Percentiles rank a stretch among this genome's conserved stretches.
phyloP scores from a whole-genome alignment of 2,113 vertebrate genomes.

The Azemiops feae region DNA sequence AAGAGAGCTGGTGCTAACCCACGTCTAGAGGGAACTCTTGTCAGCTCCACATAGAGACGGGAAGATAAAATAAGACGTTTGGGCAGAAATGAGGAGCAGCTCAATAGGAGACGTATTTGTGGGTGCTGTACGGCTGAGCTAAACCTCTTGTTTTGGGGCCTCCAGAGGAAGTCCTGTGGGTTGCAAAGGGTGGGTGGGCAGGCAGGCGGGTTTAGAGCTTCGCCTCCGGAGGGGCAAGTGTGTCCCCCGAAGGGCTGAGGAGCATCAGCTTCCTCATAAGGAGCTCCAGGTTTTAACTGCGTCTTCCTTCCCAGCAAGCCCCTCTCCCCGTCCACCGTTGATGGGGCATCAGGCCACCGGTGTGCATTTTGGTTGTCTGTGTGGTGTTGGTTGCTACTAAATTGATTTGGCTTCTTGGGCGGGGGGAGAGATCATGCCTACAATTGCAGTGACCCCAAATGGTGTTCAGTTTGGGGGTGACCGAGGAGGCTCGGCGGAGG shows the following conservation, averaged over 20 bases:
- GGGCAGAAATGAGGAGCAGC: not conserved
- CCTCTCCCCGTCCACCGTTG: too few species aligned
- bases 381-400: not conserved
- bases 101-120: not conserved
- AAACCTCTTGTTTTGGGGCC: too few species aligned
- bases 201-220: slow-evolving; percentile 9
- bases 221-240: not conserved
- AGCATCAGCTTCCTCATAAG: not conserved
- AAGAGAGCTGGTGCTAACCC: not conserved
- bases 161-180: not conserved
- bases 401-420: not conserved
- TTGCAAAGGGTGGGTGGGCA: not conserved
- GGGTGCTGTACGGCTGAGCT: not conserved
- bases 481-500: slow-evolving; percentile 15
- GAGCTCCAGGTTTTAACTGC: not conserved
- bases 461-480: not conserved
- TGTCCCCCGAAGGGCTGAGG: not conserved
- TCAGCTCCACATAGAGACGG: not conserved
- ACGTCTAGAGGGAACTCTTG: too few species aligned
- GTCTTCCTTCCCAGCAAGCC: rapidly evolving
- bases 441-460: slow-evolving; percentile 27
- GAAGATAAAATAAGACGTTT: not conserved
- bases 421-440: not conserved
- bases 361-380: not conserved
- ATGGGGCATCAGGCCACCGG: not conserved